Percentiles rank a stretch among this genome's conserved stretches.
Evolutionary conservation across 1,140 invertebrate species (phyloP).

Genomic region (Rhopalosiphum maidis): DNA sequence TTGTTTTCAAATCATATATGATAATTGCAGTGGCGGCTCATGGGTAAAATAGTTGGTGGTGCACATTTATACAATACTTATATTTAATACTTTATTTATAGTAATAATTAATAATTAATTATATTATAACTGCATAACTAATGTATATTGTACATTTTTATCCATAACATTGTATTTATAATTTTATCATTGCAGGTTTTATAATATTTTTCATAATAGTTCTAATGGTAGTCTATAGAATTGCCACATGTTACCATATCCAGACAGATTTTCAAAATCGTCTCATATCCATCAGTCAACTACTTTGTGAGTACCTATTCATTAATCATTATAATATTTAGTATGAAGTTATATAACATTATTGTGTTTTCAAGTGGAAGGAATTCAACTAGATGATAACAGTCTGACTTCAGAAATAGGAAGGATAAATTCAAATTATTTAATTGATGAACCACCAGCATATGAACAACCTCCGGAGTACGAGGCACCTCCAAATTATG

Average conservation of each 20-base stretch:
- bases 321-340: background rate
- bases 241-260: slow-evolving; percentile 28
- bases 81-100: too few species aligned
- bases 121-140: too few species aligned
- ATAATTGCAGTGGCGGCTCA: too few species aligned
- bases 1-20: too few species aligned
- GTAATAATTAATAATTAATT: too few species aligned
- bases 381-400: slow-evolving; percentile 30
- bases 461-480: slow-evolving; percentile 76
- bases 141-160: background rate
- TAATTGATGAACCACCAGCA: slow-evolving; percentile 65
- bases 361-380: slow-evolving; percentile 1
- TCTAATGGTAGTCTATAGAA: slow-evolving; percentile 17
- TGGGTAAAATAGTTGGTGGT: too few species aligned
- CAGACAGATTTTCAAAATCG: slow-evolving; percentile 28
- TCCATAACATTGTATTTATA: too few species aligned
- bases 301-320: slow-evolving; percentile 9
- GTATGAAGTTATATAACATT: background rate
- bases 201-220: slow-evolving; percentile 32
- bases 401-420: slow-evolving; percentile 61
- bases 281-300: slow-evolving; percentile 44
- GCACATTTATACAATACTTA: too few species aligned
- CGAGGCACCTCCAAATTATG: slow-evolving; percentile 75
- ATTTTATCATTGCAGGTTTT: background rate
- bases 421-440: slow-evolving; percentile 65